Percentiles rank a stretch among this genome's conserved stretches.
Evolutionary conservation across 2,797 vertebrate genomes (phyloP).

Genomic region (Nannoperca obscura): DNA sequence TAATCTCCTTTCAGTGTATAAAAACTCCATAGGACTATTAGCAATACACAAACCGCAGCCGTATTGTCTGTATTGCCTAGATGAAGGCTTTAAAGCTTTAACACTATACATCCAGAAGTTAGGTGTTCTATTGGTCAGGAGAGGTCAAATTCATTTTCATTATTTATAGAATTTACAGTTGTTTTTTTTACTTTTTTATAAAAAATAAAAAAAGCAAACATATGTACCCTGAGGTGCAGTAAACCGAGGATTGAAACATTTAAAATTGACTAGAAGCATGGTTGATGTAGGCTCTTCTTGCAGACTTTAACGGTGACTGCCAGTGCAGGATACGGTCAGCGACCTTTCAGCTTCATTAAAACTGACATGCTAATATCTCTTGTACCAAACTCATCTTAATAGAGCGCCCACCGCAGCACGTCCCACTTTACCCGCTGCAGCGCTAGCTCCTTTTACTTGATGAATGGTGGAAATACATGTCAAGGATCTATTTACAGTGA

Average conservation of each 20-base stretch:
- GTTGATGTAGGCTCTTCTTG: neutral
- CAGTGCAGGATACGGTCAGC: slow-evolving; percentile 5
- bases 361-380: slow-evolving; percentile 26
- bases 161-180: neutral
- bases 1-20: slow-evolving; percentile 35
- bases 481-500: slow-evolving; percentile 22
- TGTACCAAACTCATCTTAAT: slow-evolving; percentile 2
- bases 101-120: slow-evolving; percentile 12
- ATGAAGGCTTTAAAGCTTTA: slow-evolving; percentile 11
- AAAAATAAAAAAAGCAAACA: neutral
- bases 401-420: slow-evolving; percentile 18
- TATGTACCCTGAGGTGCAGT: neutral
- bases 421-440: slow-evolving; percentile 20
- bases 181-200: no score
- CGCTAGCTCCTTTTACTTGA: slow-evolving; percentile 19
- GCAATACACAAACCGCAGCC: neutral
- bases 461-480: slow-evolving; percentile 12
- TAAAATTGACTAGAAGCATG: neutral
- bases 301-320: neutral
- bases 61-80: neutral
- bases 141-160: neutral
- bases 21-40: slow-evolving; percentile 17
- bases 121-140: neutral
- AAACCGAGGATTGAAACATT: slow-evolving; percentile 1
- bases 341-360: slow-evolving; percentile 49